A percentile compares a stretch with the other conserved stretches of the same genome.
Evolutionary conservation across 2,888 invertebrate genomes (phyloP).

Genomic region (Drosophila parthenogenetica): DNA sequence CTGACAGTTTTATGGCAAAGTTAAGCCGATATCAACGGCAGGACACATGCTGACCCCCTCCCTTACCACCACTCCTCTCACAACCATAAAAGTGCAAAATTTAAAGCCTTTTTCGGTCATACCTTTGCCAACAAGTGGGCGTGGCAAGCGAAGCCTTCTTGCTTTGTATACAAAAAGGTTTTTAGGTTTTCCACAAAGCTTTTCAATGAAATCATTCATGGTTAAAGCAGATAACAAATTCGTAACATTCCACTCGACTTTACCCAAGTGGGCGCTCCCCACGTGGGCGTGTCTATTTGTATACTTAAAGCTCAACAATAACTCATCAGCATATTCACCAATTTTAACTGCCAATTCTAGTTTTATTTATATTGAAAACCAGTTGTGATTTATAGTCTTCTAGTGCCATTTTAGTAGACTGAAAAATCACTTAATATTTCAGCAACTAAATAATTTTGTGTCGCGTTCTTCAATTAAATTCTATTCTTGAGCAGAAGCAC

Average conservation of each 20-base stretch:
- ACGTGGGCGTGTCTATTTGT: constrained; percentile 12
- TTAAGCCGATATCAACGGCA: constrained; percentile 79
- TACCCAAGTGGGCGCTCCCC: constrained; percentile 15
- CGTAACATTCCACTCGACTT: constrained; percentile 41
- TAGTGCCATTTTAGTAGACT: neutral
- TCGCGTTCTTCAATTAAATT: neutral
- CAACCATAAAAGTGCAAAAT: constrained; percentile 73
- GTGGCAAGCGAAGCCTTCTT: constrained; percentile 10
- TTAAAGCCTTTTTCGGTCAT: constrained; percentile 70
- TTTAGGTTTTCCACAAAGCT: constrained; percentile 72
- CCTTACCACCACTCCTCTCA: neutral
- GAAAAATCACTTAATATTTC: neutral
- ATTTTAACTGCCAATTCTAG: neutral
- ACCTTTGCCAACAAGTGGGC: constrained; percentile 75
- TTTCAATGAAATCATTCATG: constrained; percentile 78
- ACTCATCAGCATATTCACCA: constrained; percentile 12
- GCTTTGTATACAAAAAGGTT: constrained; percentile 65
- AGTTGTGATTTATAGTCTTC: too few relatives aligned
- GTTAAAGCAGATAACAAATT: constrained; percentile 75
- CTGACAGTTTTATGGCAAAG: constrained; percentile 80
- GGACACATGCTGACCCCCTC: constrained; percentile 68
- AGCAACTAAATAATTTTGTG: too few relatives aligned
- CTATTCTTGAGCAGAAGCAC: neutral
- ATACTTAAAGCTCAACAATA: constrained; percentile 8
- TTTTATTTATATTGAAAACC: neutral